Conservation (phyloP, 1,140 invertebrate genomes). For the Ostrea edulis region DNA sequence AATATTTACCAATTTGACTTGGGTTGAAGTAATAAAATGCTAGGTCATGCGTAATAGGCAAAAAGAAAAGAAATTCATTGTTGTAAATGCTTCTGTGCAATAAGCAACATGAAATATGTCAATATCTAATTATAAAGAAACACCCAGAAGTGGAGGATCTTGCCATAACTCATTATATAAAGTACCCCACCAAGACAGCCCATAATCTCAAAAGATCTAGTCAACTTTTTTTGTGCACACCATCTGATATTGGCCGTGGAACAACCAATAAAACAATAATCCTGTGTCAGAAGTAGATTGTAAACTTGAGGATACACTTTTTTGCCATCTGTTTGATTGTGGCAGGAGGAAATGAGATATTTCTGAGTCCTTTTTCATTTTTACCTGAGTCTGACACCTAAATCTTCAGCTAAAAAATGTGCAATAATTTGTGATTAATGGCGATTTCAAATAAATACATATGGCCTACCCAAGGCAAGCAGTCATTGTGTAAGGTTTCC, state of each 20-base stretch:
- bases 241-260: slow-evolving; percentile 19
- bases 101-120: background rate
- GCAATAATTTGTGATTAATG: slow-evolving; percentile 10
- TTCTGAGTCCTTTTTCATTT: background rate
- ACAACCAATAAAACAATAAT: slow-evolving; percentile 28
- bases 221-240: slow-evolving; percentile 18
- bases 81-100: background rate
- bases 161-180: slow-evolving; percentile 11
- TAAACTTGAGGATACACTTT: background rate
- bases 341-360: background rate
- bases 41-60: background rate
- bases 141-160: slow-evolving; percentile 9
- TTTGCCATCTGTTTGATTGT: slow-evolving; percentile 4
- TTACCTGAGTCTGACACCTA: background rate
- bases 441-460: background rate
- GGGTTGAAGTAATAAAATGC: background rate
- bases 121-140: slow-evolving; percentile 8
- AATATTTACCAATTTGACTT: background rate
- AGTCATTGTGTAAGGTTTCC: background rate
- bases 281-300: slow-evolving; percentile 11
- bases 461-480: background rate
- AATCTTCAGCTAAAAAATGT: background rate
- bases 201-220: slow-evolving; percentile 24
- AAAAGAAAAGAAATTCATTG: background rate
- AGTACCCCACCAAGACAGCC: background rate